Base-by-base conservation (phyloP, 2,888 invertebrate genomes). In the Timandra comae region DNA sequence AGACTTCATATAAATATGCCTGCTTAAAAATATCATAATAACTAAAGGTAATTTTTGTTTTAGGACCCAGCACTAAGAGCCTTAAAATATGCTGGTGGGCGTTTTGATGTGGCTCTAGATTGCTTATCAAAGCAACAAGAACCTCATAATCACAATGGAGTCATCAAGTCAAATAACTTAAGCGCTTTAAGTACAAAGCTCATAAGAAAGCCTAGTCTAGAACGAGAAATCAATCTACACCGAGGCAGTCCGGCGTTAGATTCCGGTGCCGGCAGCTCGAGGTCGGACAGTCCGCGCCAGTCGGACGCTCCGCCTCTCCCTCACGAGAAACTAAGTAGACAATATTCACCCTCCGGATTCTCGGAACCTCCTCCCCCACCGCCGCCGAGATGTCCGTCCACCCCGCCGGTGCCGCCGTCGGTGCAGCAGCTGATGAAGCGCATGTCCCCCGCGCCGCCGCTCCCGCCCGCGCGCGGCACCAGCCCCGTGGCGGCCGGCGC, bases 171-270 rank as follows among this genome's bases (percentile, higher is more conserved):
- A 19, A 86, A 86, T 52, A 85, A 89, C 57, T 72, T 91, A 43
- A 86, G 87, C 44, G 87, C 89, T 30, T 76, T 91, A 38, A 86
- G 88, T 54, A 89, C 91, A 38, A 95, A 95, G 74, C 86, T 96
- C 28, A 94, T 92, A 46, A 89, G 96, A 30, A 96, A 96, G 68
- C 94, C 95, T 22, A 96, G 95, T 75, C 89, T 96, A 47, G 96
- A 96, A 78, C 89, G 95, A 29, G 95, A 95, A 69, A 79, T 93
- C 37, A 90, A 88, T 46, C 76, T 91, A 10, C 90, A 92, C 51
- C 89, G 95, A 41, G 93, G 94, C 30, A 95, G 95, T 67, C 96
- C 96, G 5, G 95, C 95, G 10, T 81, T 95, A 39, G 95, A 95
- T 65, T 94, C 94, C 33, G 95, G 95, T 9, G 95, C 95, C 7